Conservation (phyloP, 2,797 vertebrate genomes). For the Pangasius macronema region DNA sequence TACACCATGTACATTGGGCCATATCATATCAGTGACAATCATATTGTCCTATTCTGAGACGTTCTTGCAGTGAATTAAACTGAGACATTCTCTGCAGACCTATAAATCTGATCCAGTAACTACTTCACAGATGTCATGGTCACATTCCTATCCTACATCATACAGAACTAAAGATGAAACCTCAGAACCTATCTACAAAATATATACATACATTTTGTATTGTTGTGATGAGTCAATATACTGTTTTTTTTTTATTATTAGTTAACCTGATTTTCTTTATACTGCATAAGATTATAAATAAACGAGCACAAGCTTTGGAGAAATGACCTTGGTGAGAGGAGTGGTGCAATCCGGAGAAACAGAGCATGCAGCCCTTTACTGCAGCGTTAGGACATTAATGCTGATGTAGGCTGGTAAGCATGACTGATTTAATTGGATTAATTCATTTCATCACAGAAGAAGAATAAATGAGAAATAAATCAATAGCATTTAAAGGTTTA, state of each 20-base stretch:
- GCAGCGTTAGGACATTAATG: slow-evolving; percentile 21
- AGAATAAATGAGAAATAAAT: slow-evolving; percentile 11
- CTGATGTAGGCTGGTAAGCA: slow-evolving; percentile 18
- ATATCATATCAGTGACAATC: neutral
- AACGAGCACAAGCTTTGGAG: slow-evolving; percentile 16
- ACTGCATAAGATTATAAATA: neutral
- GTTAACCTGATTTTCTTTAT: neutral
- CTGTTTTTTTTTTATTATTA: slow-evolving; percentile 24
- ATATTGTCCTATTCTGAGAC: neutral
- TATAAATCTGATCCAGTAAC: neutral
- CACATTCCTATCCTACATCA: neutral
- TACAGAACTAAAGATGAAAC: neutral
- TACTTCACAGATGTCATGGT: neutral
- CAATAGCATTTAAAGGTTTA: neutral
- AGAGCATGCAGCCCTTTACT: slow-evolving; percentile 30
- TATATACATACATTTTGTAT: neutral
- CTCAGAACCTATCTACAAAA: neutral
- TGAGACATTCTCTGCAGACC: slow-evolving; percentile 4
- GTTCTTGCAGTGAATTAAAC: neutral
- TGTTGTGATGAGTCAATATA: neutral
- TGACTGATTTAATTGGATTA: slow-evolving; percentile 35
- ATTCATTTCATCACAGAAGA: slow-evolving; percentile 14
- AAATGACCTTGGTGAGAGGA: slow-evolving; percentile 56
- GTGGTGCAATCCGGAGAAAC: slow-evolving; percentile 37
- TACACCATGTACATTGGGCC: neutral